Evolutionary conservation across 1,140 invertebrate genomes (phyloP).

Genomic region (Drosophila aff.): DNA sequence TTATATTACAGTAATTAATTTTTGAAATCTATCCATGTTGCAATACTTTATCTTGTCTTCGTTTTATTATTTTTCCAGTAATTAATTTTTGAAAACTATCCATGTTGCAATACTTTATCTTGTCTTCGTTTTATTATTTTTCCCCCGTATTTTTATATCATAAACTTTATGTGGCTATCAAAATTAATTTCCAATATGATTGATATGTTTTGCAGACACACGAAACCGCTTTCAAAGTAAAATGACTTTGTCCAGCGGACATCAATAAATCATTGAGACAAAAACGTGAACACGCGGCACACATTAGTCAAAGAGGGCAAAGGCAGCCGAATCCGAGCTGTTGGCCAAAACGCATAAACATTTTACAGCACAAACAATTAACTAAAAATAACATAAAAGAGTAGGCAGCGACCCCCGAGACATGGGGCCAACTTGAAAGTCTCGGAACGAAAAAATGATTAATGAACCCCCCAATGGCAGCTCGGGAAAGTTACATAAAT

Average conservation of each 20-base stretch:
- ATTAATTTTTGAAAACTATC: conserved; percentile 4
- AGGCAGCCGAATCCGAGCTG: conserved; percentile 53
- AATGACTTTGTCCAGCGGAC: conserved; percentile 50
- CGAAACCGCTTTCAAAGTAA: conserved; percentile 56
- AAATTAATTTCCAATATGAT: conserved; percentile 78
- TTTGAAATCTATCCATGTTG: not conserved
- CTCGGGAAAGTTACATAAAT: conserved; percentile 83
- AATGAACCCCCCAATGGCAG: conserved; percentile 70
- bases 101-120: not conserved
- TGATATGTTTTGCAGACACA: conserved; percentile 64
- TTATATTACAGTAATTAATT: conserved; percentile 1
- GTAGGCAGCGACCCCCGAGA: conserved; percentile 59
- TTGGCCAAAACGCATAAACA: conserved; percentile 77
- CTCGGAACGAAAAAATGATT: conserved; percentile 71
- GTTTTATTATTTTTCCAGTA: not conserved
- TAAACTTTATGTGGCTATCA: conserved; percentile 62
- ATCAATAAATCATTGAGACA: conserved; percentile 72
- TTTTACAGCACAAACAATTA: conserved; percentile 82
- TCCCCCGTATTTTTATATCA: conserved; percentile 8
- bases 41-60: conserved; percentile 7
- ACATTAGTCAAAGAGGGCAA: conserved; percentile 80
- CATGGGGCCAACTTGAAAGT: conserved; percentile 35
- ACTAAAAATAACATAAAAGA: conserved; percentile 79
- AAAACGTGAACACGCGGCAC: conserved; percentile 72
- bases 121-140: conserved; percentile 7